Conservation (phyloP, 2,888 invertebrate genomes). For the Meghimatium bilineatum region DNA sequence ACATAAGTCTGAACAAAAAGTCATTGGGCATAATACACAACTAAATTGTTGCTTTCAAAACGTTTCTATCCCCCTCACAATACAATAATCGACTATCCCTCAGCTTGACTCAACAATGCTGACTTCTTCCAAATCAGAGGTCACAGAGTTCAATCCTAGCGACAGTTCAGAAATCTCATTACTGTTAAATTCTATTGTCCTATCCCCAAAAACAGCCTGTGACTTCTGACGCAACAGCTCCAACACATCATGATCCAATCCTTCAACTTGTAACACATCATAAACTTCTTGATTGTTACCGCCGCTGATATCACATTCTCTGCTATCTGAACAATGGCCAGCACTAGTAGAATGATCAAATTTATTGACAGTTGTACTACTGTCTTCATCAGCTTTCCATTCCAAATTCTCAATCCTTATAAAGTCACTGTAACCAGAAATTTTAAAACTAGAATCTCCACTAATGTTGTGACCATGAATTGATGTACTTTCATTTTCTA, state of each 20-base stretch:
- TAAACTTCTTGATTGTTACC: background rate
- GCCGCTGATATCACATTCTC: background rate
- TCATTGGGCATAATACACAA: no score
- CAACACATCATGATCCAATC: conserved; percentile 13
- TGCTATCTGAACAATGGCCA: background rate
- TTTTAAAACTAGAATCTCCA: conserved; percentile 22
- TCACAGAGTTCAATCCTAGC: background rate
- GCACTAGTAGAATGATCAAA: background rate
- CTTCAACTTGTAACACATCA: background rate
- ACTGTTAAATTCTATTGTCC: background rate
- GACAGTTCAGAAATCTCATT: conserved; percentile 4
- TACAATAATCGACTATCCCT: background rate
- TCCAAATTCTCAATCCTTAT: background rate
- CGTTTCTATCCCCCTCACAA: no score
- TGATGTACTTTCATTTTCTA: background rate
- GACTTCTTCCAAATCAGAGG: conserved; percentile 32
- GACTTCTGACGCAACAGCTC: conserved; percentile 22
- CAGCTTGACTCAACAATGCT: conserved; percentile 7
- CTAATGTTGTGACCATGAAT: background rate
- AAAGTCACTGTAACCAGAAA: conserved; percentile 42
- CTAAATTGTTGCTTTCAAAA: no score
- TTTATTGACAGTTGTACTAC: background rate
- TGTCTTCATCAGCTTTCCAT: background rate
- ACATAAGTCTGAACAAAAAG: no score
- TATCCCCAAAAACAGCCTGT: conserved; percentile 14